Conservation (phyloP, 2,797 vertebrate genomes). For the Psittacula derbiana region DNA sequence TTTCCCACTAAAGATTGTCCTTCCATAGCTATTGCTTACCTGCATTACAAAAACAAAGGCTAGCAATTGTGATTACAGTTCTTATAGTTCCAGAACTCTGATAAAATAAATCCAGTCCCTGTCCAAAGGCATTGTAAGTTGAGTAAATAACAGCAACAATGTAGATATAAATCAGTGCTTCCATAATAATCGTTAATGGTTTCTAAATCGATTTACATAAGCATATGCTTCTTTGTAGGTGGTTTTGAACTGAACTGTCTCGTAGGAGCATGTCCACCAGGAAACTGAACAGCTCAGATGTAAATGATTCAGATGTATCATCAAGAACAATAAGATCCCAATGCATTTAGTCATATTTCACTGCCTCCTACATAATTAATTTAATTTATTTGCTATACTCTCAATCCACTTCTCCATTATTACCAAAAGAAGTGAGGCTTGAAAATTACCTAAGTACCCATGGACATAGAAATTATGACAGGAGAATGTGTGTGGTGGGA, state of each 20-base stretch:
- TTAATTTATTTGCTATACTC: conserved; percentile 44
- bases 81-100: neutral
- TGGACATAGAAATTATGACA: neutral
- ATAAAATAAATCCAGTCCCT: neutral
- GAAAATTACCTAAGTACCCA: neutral
- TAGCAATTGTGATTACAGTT: neutral
- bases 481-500: neutral
- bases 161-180: neutral
- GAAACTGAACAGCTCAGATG: neutral
- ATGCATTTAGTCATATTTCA: conserved; percentile 39
- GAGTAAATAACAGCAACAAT: neutral
- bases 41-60: neutral
- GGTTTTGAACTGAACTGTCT: neutral
- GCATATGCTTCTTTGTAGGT: neutral
- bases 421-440: neutral
- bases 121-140: neutral
- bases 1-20: neutral
- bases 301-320: conserved; percentile 24
- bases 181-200: neutral
- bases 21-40: neutral
- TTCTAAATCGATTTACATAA: neutral
- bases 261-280: neutral
- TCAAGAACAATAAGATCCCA: conserved; percentile 26
- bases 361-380: conserved; percentile 39
- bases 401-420: neutral